Conservation (phyloP, 2,888 invertebrate genomes). For the Kuschelorhynchus macadamiae region DNA sequence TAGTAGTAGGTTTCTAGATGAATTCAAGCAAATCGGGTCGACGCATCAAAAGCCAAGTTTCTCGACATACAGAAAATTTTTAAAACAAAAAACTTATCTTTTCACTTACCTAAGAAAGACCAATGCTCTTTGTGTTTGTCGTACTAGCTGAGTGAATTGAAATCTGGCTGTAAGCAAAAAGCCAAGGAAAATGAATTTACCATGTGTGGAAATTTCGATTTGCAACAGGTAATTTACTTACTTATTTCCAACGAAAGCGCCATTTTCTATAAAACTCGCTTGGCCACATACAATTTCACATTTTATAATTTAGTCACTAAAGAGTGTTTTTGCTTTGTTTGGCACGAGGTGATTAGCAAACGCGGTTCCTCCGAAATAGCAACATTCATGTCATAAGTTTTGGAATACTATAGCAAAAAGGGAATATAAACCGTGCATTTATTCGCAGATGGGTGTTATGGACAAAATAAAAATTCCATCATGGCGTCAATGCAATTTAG, state of each 20-base stretch:
- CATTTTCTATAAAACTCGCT: neutral
- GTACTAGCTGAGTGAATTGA: no score
- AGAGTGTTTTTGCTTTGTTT: neutral
- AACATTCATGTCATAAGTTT: neutral
- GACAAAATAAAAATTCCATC: slow-evolving; percentile 3
- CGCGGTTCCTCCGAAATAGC: slow-evolving; percentile 6
- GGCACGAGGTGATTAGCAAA: neutral
- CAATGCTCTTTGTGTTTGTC: slow-evolving; percentile 5
- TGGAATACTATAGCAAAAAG: neutral
- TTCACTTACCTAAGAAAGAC: slow-evolving; percentile 52
- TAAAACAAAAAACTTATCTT: slow-evolving; percentile 39
- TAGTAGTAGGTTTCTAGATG: slow-evolving; percentile 36
- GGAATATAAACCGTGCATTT: neutral
- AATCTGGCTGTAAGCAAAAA: no score
- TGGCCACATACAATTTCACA: neutral
- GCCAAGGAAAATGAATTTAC: no score
- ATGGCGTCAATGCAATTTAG: slow-evolving; percentile 10
- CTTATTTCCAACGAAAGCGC: neutral
- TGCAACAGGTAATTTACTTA: no score
- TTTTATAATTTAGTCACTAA: neutral
- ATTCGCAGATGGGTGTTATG: neutral
- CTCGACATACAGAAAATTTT: neutral
- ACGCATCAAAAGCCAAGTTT: neutral
- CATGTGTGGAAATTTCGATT: no score
- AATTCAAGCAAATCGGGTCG: slow-evolving; percentile 4